Base-by-base conservation (phyloP, 2,888 invertebrate genomes). In the Cryptocephalus primarius region DNA sequence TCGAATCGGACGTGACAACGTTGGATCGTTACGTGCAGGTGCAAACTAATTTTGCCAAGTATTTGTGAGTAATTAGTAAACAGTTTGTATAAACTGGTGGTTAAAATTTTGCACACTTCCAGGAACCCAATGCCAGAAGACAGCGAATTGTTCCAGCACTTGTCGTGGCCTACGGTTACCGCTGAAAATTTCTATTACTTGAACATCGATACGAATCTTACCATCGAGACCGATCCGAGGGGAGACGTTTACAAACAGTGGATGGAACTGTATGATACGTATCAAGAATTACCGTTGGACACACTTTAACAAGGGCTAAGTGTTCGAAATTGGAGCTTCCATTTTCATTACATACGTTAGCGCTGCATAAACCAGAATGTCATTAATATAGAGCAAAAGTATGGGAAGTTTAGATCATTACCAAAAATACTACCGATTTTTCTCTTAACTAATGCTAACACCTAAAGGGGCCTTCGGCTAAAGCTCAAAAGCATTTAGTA, bases 81-180 rank as follows among this genome's bases (percentile, higher is more conserved):
- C n/a, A 34, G n/a, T 34, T 34, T 34, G 34, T 34, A 9, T 34
- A 34, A 34, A 34, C 9, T n/a, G n/a, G n/a, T n/a, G n/a, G 9
- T 34, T 34, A 34, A 34, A 34, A 9, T 9, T 9, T 34, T n/a
- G 9, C n/a, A 9, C 9, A 34, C 44, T 68, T 52, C 39, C 13
- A 58, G 58, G 32, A 53, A 58, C 44, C 58, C 58, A 31, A 58
- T 55, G 10, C 58, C 58, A 1, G 40, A 22, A 10, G 36, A 47
- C 36, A 54, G 55, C 14, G 60, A 56, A 36, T 36, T 55, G 8
- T 49, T 55, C 13, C 48, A 57, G 33, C 48, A 53, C 33, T 45
- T 56, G 40, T 51, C 45, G n/a, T 50, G 54, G 49, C 53, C 55
- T 1, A 47, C 46, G 39, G 39, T 48, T 12, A 48, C 39, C 9